These are phyloP conservation scores for Rhombomys opimus DNA, from an alignment of 2,113 vertebrate species.

Conservation along the genomic window DNA sequence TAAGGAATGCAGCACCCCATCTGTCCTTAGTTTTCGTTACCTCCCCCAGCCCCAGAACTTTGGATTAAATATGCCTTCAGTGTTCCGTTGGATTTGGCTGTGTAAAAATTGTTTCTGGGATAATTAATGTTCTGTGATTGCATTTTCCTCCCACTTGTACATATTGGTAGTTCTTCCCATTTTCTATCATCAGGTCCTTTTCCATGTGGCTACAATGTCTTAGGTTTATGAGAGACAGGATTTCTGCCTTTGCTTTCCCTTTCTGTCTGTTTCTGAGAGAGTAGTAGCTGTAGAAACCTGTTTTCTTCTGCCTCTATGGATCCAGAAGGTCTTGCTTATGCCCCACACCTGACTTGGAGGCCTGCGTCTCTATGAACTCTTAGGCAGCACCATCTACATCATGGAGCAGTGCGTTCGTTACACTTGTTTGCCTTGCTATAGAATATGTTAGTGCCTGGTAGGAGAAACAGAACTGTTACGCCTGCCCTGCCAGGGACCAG, in stretches of 20 bases:
- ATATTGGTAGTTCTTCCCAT: not conserved
- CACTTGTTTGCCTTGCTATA: slow-evolving; percentile 21
- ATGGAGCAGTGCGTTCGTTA: not conserved
- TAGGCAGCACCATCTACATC: not conserved
- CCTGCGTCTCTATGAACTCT: not conserved
- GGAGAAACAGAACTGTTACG: not conserved
- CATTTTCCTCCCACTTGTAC: not conserved
- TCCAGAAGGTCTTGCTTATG: not conserved
- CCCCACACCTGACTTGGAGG: not conserved
- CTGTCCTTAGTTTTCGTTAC: not conserved
- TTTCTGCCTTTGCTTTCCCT: not conserved
- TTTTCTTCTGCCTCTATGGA: not conserved
- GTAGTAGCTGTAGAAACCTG: not conserved
- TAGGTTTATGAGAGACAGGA: not conserved
- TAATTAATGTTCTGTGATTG: not conserved
- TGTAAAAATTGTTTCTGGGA: not conserved
- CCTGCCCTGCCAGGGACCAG: not conserved
- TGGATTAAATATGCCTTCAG: not conserved
- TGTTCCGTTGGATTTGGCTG: not conserved
- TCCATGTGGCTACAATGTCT: not conserved
- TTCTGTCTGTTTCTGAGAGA: not conserved
- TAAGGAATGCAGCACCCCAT: not conserved
- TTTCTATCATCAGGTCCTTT: slow-evolving; percentile 27
- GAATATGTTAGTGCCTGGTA: not conserved
- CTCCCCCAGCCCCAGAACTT: not conserved